Percentiles rank a stretch among this genome's conserved stretches.
Evolutionary conservation across 2,797 vertebrate genomes (phyloP).

Genomic region (Halcyon leucocephala): DNA sequence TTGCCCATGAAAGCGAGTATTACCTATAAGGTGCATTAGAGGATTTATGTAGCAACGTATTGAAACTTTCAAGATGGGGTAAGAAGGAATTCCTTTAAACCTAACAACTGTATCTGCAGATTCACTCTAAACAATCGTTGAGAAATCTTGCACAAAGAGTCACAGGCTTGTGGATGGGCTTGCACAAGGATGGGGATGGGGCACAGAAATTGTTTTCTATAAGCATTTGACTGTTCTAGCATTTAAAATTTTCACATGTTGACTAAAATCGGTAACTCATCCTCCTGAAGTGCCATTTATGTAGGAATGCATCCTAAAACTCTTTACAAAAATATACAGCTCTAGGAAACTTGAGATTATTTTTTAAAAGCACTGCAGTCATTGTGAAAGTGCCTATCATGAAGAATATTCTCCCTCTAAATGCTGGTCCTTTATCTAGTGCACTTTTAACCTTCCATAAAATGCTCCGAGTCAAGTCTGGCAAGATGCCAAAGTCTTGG

Average conservation of each 20-base stretch:
- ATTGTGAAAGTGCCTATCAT: conserved; percentile 48
- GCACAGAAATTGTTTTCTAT: neutral
- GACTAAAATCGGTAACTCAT: neutral
- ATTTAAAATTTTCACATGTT: neutral
- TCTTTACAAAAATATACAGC: conserved; percentile 34
- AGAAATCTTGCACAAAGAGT: neutral
- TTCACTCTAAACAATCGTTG: neutral
- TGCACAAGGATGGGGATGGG: neutral
- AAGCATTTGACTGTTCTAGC: neutral
- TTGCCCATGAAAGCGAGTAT: neutral
- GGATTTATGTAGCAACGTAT: neutral
- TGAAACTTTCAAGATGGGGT: neutral
- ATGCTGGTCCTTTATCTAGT: conserved; percentile 60
- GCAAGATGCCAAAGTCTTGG: conserved; percentile 34
- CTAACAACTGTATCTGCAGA: accelerated
- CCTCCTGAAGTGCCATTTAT: conserved; percentile 23
- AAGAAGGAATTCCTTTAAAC: neutral
- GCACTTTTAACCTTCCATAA: conserved; percentile 75
- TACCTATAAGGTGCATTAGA: accelerated
- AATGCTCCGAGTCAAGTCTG: conserved; percentile 53
- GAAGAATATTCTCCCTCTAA: conserved; percentile 38
- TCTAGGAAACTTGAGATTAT: conserved; percentile 39
- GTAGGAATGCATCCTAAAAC: conserved; percentile 45
- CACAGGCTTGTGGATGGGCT: neutral
- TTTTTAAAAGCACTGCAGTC: conserved; percentile 51